These are phyloP conservation scores for Stigmatopora argus DNA, from an alignment of 2,113 vertebrate genomes.

Conservation along the genomic window DNA sequence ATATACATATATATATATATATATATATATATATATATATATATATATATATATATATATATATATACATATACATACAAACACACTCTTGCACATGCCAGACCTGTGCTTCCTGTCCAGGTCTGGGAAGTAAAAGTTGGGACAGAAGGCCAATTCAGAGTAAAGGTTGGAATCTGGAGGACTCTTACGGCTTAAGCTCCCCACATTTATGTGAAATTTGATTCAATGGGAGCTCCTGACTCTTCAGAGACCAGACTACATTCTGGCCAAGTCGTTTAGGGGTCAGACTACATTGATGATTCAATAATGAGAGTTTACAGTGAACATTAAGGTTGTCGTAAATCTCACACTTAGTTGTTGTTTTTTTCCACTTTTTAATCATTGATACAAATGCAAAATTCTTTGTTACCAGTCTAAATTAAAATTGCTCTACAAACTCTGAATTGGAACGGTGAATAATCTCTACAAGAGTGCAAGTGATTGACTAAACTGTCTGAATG, in stretches of 20 bases:
- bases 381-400: too few species aligned
- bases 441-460: background rate
- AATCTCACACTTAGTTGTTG: background rate
- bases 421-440: background rate
- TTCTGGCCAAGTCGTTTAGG: background rate
- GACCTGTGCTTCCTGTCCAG: constrained; percentile 70
- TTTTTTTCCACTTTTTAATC: background rate
- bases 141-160: constrained; percentile 55
- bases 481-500: background rate
- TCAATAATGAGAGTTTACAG: background rate
- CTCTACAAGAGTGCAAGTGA: background rate
- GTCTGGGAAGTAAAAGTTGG: constrained; percentile 63
- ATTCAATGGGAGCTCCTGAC: background rate
- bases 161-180: background rate
- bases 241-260: background rate
- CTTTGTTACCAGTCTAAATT: too few species aligned
- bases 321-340: background rate
- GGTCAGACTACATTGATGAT: background rate
- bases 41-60: too few species aligned
- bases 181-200: constrained; percentile 6
- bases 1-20: too few species aligned
- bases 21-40: too few species aligned
- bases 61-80: too few species aligned
- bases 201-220: background rate
- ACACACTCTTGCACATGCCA: constrained; percentile 18